Percentiles rank a stretch among this genome's conserved stretches.
Conservation (phyloP, 30 jellyfish, hydroid and myxozoan species). For the Hydractinia symbiolongicarpus region DNA sequence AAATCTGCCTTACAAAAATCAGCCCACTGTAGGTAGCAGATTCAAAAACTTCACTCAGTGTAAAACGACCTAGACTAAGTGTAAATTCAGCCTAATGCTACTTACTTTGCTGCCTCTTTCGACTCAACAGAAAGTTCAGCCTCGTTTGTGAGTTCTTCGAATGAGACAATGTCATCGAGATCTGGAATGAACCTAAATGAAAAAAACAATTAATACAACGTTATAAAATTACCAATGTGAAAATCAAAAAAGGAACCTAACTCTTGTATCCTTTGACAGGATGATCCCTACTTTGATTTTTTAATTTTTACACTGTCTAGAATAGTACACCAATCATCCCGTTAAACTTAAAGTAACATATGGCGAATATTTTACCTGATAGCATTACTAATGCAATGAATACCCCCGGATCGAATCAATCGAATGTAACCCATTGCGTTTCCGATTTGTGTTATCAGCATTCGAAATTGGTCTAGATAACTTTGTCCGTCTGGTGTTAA, state of each 20-base stretch:
- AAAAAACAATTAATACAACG: not conserved
- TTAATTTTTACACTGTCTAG: too few species aligned
- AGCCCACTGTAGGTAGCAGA: too few species aligned
- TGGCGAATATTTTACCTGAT: conserved; percentile 43
- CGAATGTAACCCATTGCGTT: conserved; percentile 98
- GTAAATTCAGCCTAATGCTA: not conserved
- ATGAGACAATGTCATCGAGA: conserved; percentile 78
- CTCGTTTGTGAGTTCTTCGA: conserved; percentile 77
- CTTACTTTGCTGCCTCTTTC: conserved; percentile 73
- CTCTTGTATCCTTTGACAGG: not conserved
- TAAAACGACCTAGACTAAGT: too few species aligned
- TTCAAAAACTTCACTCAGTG: too few species aligned
- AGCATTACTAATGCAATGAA: conserved; percentile 82
- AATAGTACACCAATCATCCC: too few species aligned
- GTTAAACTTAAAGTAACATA: too few species aligned
- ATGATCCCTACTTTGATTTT: too few species aligned
- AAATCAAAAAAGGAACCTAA: too few species aligned
- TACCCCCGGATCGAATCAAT: conserved; percentile 92
- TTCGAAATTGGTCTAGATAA: conserved; percentile 84
- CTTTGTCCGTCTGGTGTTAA: conserved; percentile 78
- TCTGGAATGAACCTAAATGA: conserved; percentile 74
- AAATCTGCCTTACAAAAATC: too few species aligned
- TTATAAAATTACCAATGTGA: too few species aligned
- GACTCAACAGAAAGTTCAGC: conserved; percentile 80
- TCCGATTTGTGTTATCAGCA: conserved; percentile 86